Evolutionary conservation across 2,797 vertebrate genomes (phyloP).

Genomic region (Delichon dasypus): DNA sequence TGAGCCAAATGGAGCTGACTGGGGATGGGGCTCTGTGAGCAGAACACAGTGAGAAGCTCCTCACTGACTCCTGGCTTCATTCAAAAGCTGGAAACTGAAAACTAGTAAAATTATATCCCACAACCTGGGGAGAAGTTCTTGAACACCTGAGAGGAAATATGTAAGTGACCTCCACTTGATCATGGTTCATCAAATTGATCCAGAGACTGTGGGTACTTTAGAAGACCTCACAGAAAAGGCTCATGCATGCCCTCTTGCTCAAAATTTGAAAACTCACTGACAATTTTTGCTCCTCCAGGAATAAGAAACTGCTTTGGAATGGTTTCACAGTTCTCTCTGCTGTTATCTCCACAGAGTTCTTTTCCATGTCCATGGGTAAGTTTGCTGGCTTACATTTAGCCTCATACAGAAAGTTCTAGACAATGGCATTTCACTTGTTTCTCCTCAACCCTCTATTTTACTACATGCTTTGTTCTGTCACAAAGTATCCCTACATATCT

Average conservation of each 20-base stretch:
- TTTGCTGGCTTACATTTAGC: not conserved
- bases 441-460: accelerated
- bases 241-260: not conserved
- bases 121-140: not conserved
- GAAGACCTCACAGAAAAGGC: not conserved
- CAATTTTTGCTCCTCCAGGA: not conserved
- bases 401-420: not conserved
- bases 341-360: not conserved
- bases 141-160: not conserved
- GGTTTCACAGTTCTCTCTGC: not conserved
- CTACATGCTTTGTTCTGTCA: not conserved
- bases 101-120: not conserved
- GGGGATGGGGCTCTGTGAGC: accelerated
- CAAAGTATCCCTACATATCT: not conserved
- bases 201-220: not conserved
- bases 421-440: not conserved
- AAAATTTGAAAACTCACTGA: not conserved
- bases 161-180: not conserved
- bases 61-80: not conserved
- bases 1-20: not conserved
- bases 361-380: not conserved
- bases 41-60: not conserved
- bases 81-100: not conserved
- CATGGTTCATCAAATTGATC: not conserved
- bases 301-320: not conserved